These are phyloP conservation scores for Metridium senile DNA, from an alignment of 92 coral and sea anemone genomes.

Conservation along the genomic window DNA sequence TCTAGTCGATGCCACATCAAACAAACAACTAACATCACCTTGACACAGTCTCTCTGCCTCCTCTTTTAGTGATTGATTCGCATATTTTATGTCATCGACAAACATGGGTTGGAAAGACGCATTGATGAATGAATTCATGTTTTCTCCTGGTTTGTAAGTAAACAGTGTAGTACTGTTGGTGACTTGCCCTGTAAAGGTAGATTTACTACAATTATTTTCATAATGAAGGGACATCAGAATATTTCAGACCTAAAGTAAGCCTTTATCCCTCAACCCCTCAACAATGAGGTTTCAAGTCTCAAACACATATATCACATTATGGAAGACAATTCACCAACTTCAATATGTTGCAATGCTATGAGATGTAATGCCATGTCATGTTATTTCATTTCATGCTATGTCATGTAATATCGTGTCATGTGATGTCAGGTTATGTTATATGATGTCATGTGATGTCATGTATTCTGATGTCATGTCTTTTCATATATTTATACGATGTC, in stretches of 20 bases:
- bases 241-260: too few relatives aligned
- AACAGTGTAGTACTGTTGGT: slow-evolving; percentile 22
- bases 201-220: background rate
- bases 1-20: slow-evolving; percentile 64
- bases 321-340: background rate
- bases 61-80: slow-evolving; percentile 16
- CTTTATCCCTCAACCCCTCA: background rate
- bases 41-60: slow-evolving; percentile 38
- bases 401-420: too few relatives aligned
- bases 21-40: slow-evolving; percentile 48
- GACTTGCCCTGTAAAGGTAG: slow-evolving; percentile 45
- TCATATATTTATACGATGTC: too few relatives aligned
- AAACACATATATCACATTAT: too few relatives aligned
- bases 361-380: too few relatives aligned
- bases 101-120: slow-evolving; percentile 47
- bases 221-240: too few relatives aligned
- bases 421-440: too few relatives aligned
- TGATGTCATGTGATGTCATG: too few relatives aligned
- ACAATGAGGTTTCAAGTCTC: background rate
- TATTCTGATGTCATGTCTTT: too few relatives aligned
- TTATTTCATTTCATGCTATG: too few relatives aligned
- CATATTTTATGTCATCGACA: slow-evolving; percentile 31
- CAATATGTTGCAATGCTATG: background rate
- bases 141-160: slow-evolving; percentile 33
- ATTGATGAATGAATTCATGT: slow-evolving; percentile 1